Percentiles rank a stretch among this genome's conserved stretches.
These are phyloP conservation scores for Mimachlamys varia DNA, from an alignment of 2,888 invertebrate genomes.

Conservation along the genomic window DNA sequence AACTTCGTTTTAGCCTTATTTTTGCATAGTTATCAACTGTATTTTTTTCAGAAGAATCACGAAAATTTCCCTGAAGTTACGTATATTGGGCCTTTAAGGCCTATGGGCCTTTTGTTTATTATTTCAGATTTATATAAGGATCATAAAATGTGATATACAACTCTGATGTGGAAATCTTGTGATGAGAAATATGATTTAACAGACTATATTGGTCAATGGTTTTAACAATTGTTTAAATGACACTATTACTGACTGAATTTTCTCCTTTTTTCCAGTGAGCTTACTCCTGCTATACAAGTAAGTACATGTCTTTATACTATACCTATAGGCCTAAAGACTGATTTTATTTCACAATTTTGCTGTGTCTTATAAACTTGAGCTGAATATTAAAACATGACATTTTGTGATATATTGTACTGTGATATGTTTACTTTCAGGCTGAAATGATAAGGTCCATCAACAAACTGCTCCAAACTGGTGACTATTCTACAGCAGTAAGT, in stretches of 20 bases:
- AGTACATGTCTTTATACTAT: slow-evolving; percentile 36
- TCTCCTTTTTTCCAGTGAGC: slow-evolving; percentile 61
- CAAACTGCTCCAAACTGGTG: neutral
- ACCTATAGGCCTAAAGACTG: neutral
- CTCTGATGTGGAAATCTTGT: no score
- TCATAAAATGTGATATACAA: no score
- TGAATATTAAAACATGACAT: neutral
- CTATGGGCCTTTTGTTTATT: no score
- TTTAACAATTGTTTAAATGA: no score
- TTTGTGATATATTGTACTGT: slow-evolving; percentile 67
- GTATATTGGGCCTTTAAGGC: no score
- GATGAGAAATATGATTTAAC: no score
- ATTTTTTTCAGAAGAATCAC: no score
- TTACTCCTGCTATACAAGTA: slow-evolving; percentile 68
- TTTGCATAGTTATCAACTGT: no score
- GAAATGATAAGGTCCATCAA: neutral
- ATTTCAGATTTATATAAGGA: no score
- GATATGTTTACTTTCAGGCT: neutral
- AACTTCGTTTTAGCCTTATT: no score
- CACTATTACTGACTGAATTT: neutral
- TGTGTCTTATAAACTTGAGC: neutral
- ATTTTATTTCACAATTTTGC: slow-evolving; percentile 26
- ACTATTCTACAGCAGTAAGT: neutral
- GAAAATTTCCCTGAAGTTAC: no score
- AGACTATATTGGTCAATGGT: no score